Percentiles rank a stretch among this genome's conserved stretches.
Evolutionary conservation across 37 sponge, comb jelly and placozoan species (phyloP).

Genomic region (Chondrilla cf. caribensis): DNA sequence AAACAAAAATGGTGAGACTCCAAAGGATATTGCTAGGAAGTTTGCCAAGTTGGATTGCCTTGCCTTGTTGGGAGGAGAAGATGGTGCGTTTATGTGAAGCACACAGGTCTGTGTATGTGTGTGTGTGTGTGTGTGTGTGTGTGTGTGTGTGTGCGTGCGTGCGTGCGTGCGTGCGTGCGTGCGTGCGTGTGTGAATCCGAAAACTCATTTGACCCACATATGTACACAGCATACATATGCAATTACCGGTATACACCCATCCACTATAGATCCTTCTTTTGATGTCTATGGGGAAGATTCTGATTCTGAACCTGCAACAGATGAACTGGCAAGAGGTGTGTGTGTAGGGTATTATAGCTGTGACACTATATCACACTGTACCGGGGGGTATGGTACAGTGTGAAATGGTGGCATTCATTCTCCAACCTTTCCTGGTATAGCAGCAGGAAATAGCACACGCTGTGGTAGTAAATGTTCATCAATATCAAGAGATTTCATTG

Average conservation of each 20-base stretch:
- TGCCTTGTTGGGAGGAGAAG: conserved; percentile 42
- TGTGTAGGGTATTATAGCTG: background rate
- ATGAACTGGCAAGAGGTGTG: background rate
- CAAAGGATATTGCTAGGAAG: conserved; percentile 62
- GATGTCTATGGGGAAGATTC: background rate
- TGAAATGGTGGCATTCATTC: too few species aligned
- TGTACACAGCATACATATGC: background rate
- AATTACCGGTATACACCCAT: background rate
- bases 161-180: conserved; percentile 11
- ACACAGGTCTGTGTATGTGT: background rate
- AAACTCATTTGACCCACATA: background rate
- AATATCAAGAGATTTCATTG: too few species aligned
- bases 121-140: conserved; percentile 20
- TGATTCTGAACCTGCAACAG: background rate
- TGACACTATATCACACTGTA: too few species aligned
- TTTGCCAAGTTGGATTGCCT: conserved; percentile 50
- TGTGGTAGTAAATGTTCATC: too few species aligned
- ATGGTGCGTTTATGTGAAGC: background rate
- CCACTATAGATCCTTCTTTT: background rate
- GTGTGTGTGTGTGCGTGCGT: conserved; percentile 2
- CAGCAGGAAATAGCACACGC: too few species aligned
- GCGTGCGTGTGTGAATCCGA: background rate
- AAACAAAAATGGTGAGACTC: conserved; percentile 70
- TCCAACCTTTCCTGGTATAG: too few species aligned
- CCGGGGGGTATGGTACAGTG: too few species aligned